Base-by-base conservation (phyloP, 2,113 vertebrate genomes). In the Pomatorhinus ruficollis region DNA sequence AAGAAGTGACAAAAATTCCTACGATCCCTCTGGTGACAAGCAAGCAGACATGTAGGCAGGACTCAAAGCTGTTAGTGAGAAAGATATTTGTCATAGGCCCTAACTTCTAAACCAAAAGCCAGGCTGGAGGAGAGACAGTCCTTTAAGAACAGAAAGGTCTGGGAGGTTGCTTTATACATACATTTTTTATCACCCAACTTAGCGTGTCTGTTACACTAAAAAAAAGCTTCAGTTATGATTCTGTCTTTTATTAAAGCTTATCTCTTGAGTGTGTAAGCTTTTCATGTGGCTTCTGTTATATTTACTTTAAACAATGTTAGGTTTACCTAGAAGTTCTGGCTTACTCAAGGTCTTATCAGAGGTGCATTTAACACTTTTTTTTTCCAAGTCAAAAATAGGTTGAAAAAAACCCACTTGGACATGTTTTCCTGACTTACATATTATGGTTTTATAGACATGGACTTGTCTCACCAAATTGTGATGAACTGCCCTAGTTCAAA, bases 401-500 rank as follows among this genome's bases (percentile, higher is more conserved):
- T 56, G 8, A 1, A 21, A 92, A 66, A 60, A 19, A 0, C 0
- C 4, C 28, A 31, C 12, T 59, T 54, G 12, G 12, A 39, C 11
- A 54, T 71, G 15, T 1, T 64, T 69, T 83, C 28, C 12, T 42
- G 23, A 77, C 11, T 50, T 75, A 50, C 37, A 25, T 39, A 9
- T 20, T 49, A 40, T 3, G 4, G 5, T 65, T 80, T 83, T 77
- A 70, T 37, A 83, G 74, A 53, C 2, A 4, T 8, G 19, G n/a
- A 53, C 15, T 81, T 74, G 4, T 10, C 22, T 75, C 15, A 64
- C 3, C 24, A 69, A 30, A 21, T 49, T 83, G 15, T 45, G 33
- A 60, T 40, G 12, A 89, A 40, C 12, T 60, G 8, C 4, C 8
- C 37, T 59, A 68, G 6, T 39, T 72, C 50, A 72, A 80, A 72